phyloP scores from a whole-genome alignment of 2,888 invertebrate genomes.

The Caenorhabditis japonica region DNA sequence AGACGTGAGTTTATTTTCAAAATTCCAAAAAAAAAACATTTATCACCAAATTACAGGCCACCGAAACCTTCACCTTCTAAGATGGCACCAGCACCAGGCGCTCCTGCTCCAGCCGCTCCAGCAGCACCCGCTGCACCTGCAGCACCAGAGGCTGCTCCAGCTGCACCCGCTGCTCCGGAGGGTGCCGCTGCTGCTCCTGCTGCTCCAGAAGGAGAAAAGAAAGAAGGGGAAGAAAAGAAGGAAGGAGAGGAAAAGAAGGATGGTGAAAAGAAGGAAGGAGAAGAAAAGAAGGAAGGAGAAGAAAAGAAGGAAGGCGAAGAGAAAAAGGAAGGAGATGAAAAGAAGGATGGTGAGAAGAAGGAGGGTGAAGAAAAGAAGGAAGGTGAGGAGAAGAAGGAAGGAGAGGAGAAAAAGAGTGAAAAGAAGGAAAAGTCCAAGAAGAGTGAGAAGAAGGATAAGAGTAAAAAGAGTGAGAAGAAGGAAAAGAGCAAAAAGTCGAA shows the following conservation, averaged over 20 bases:
- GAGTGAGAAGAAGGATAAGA: slow-evolving; percentile 8
- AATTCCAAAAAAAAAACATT: not conserved
- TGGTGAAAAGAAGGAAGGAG: slow-evolving; percentile 14
- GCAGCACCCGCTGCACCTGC: slow-evolving; percentile 6
- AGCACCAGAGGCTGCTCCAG: not conserved
- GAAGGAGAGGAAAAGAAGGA: slow-evolving; percentile 23
- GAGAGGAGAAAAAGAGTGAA: slow-evolving; percentile 8
- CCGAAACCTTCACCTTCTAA: slow-evolving; percentile 16
- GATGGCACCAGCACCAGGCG: slow-evolving; percentile 2
- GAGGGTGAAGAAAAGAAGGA: slow-evolving; percentile 8
- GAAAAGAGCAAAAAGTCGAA: too few relatives aligned
- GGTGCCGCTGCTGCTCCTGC: slow-evolving; percentile 17
- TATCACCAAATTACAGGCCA: slow-evolving; percentile 14
- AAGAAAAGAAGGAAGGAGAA: slow-evolving; percentile 20
- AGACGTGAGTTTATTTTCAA: slow-evolving; percentile 23
- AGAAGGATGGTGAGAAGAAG: slow-evolving; percentile 4
- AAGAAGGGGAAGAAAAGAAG: slow-evolving; percentile 27
- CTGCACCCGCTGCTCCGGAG: slow-evolving; percentile 14
- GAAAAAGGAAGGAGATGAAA: slow-evolving; percentile 9
- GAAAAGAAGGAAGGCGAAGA: slow-evolving; percentile 12
- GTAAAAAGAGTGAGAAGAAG: too few relatives aligned
- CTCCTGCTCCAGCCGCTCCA: not conserved
- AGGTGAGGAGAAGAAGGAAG: slow-evolving; percentile 1
- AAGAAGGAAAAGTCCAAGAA: not conserved
- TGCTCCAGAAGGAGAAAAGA: slow-evolving; percentile 10